Evolutionary conservation across 2,113 vertebrate genomes (phyloP).

Genomic region (Podocnemis expansa): DNA sequence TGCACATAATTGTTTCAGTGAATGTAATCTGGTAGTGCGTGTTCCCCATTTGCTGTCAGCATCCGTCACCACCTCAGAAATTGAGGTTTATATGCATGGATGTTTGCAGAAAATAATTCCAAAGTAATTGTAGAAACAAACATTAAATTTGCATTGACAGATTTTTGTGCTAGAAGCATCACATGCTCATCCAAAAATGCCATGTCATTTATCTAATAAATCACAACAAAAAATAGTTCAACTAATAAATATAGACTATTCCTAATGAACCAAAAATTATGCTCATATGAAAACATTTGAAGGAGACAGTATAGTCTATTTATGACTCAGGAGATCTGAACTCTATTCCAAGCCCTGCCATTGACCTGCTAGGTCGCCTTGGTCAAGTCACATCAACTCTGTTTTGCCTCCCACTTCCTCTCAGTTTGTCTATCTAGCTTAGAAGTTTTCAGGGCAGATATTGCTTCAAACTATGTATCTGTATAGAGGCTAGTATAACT

Average conservation of each 20-base stretch:
- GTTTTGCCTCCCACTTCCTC: neutral
- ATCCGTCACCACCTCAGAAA: rapidly evolving
- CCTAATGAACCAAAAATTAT: neutral
- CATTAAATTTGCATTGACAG: neutral
- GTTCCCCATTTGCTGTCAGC: neutral
- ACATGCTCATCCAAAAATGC: neutral
- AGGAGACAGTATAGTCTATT: neutral
- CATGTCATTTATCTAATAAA: neutral
- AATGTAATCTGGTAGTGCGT: neutral
- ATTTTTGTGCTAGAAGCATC: neutral
- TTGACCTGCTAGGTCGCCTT: neutral
- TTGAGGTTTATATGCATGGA: neutral
- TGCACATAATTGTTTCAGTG: neutral
- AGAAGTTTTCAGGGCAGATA: rapidly evolving
- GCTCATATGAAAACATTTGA: neutral
- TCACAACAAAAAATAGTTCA: neutral
- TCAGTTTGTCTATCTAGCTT: neutral
- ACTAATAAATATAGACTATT: neutral
- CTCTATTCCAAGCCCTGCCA: neutral
- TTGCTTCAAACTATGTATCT: neutral
- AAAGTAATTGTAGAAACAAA: neutral
- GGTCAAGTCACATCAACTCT: rapidly evolving
- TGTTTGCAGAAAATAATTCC: neutral
- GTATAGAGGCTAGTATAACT: neutral
- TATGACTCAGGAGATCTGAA: neutral